These are phyloP conservation scores for Thymelicus sylvestris DNA, from an alignment of 2,888 invertebrate genomes.

Conservation along the genomic window DNA sequence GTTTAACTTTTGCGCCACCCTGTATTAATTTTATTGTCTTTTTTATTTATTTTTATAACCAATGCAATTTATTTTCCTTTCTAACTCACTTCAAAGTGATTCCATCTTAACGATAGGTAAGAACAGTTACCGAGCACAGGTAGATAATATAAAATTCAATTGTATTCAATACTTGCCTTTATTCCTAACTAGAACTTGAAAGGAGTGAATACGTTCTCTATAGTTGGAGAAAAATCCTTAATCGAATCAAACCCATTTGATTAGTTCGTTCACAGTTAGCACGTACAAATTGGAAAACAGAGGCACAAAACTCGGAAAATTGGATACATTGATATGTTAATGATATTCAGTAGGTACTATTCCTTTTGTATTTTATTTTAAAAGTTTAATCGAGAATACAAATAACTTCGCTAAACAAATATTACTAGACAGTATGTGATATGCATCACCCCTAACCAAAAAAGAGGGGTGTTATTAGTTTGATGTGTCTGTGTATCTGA, in stretches of 20 bases:
- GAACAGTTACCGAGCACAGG: neutral
- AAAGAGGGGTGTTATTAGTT: no score
- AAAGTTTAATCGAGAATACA: no score
- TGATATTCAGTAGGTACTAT: neutral
- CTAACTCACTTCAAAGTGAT: neutral
- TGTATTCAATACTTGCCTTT: conserved; percentile 26
- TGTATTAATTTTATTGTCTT: no score
- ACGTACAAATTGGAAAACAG: neutral
- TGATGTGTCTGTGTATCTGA: no score
- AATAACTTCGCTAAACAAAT: no score
- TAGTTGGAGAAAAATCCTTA: neutral
- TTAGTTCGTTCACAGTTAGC: neutral
- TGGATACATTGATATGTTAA: neutral
- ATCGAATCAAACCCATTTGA: neutral
- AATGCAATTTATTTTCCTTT: no score
- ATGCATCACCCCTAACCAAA: no score
- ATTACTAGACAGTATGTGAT: no score
- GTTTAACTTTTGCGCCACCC: no score
- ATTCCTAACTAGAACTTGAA: conserved; percentile 18
- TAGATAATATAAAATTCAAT: conserved; percentile 31
- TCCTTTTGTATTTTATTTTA: neutral
- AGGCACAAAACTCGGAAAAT: neutral
- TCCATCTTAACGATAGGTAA: neutral
- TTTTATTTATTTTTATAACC: no score
- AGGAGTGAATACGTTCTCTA: neutral